These are phyloP conservation scores for Phlogophora meticulosa DNA, from an alignment of 2,888 invertebrate species.

Conservation along the genomic window DNA sequence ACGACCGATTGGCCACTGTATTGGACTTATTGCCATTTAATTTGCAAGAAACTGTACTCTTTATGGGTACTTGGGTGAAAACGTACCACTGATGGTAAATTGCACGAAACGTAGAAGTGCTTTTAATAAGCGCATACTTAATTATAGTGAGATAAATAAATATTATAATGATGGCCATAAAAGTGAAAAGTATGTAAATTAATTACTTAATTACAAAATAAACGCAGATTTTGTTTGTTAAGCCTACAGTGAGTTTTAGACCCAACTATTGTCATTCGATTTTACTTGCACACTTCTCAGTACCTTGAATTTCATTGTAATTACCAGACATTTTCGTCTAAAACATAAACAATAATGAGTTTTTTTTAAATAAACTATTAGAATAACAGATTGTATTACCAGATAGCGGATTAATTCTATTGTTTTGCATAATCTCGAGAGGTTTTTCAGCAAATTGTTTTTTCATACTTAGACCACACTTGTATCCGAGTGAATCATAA, in stretches of 20 bases:
- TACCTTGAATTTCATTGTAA: constrained; percentile 46
- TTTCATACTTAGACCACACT: constrained; percentile 9
- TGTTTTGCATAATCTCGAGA: constrained; percentile 44
- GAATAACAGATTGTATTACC: constrained; percentile 35
- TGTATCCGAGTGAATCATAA: constrained; percentile 5
- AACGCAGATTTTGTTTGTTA: constrained; percentile 1
- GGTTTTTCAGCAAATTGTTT: not conserved
- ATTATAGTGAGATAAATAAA: constrained; percentile 23
- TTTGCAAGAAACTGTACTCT: constrained; percentile 33
- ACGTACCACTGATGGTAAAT: constrained; percentile 11
- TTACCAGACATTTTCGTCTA: constrained; percentile 26
- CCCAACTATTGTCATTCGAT: constrained; percentile 13
- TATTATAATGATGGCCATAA: constrained; percentile 18
- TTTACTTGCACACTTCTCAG: constrained; percentile 16
- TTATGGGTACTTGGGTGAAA: constrained; percentile 37
- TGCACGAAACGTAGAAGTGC: constrained; percentile 30
- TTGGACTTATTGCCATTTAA: constrained; percentile 50
- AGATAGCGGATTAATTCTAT: constrained; percentile 52
- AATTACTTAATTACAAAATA: constrained; percentile 8
- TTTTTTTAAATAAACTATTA: constrained; percentile 30
- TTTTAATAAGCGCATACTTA: not conserved
- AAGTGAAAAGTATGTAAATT: constrained; percentile 44
- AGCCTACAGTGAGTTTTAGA: not conserved
- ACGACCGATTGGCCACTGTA: constrained; percentile 51
- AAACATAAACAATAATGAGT: constrained; percentile 36